Base-by-base conservation (phyloP, 2,888 invertebrate genomes). In the Prenolepis imparis region DNA sequence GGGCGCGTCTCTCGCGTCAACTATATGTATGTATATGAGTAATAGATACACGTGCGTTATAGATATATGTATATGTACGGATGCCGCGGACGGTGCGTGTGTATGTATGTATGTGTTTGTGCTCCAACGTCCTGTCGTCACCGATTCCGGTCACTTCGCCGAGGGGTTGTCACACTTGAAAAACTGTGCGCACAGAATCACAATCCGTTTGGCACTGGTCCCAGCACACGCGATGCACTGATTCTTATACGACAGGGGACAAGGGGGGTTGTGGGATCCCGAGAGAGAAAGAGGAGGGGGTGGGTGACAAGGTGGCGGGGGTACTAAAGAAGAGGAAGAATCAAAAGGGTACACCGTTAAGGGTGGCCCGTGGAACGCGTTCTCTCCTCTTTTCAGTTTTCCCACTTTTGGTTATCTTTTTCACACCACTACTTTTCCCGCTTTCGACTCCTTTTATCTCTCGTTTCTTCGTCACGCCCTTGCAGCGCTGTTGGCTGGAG, bases 161-260 rank as follows among this genome's bases (percentile, higher is more conserved):
- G 41, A 59, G 12, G 64, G 61, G 73, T 77, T 68, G 72, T 84
- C 82, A 86, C 84, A 88, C 75, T 85, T 82, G 84, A 85, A 82
- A 89, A 90, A 89, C 85, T 86, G 91, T 92, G 91, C 91, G 90
- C 91, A 92, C 92, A 90, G 92, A 92, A 92, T 91, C 93, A 92
- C 93, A 91, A 93, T 91, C 91, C 91, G 91, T 91, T 92, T 91
- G 91, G 90, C 93, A 94, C 94, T 94, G 94, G 88, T 93, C 90
- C 90, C 91, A 90, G 90, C 91, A 92, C 93, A 91, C 92, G 90
- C 92, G 92, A 91, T 91, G 93, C 94, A 94, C 93, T 92, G 93
- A 93, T 94, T 94, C 92, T 94, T 93, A 94, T 94, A 93, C 59
- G 89, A 91, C 48, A 52, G 90, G 90, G 91, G 91, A 88, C 41